These are phyloP conservation scores for Chloebia gouldiae DNA, from an alignment of 2,113 vertebrate species.

Conservation along the genomic window DNA sequence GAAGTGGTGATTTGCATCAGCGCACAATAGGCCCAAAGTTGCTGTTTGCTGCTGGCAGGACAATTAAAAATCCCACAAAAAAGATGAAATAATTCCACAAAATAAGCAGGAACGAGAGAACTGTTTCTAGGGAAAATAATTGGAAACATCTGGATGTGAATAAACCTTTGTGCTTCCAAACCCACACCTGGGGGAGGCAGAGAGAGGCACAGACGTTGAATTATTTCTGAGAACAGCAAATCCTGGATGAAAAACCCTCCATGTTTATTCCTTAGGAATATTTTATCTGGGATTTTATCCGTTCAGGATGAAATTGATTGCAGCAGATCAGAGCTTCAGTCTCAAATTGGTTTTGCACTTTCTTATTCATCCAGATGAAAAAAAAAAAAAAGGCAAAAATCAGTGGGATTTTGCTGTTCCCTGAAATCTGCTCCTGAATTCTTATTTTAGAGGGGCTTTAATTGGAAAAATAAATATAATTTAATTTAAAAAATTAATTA, in stretches of 20 bases:
- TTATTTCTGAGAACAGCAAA: not conserved
- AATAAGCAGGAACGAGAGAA: not conserved
- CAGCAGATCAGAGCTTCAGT: not conserved
- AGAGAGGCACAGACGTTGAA: not conserved
- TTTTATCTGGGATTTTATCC: not conserved
- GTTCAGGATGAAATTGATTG: not conserved
- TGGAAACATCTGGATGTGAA: conserved; percentile 14
- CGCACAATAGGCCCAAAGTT: not conserved
- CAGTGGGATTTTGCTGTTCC: not conserved
- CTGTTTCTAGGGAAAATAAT: not conserved
- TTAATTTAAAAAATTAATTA: not conserved
- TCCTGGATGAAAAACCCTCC: not conserved
- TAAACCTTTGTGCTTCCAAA: not conserved
- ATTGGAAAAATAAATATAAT: not conserved
- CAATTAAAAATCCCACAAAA: not conserved
- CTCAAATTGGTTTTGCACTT: not conserved
- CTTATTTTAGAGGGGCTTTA: not conserved
- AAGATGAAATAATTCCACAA: not conserved
- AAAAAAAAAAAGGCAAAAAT: not conserved
- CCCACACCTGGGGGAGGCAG: not conserved
- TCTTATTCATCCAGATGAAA: not conserved
- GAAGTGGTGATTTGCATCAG: not conserved
- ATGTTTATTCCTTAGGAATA: not conserved
- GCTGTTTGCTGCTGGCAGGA: not conserved
- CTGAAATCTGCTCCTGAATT: not conserved